Evolutionary conservation across 1,140 invertebrate genomes (phyloP), one percentile per base, ranked within the genome.

Genomic region (Neodiprion lecontei): DNA sequence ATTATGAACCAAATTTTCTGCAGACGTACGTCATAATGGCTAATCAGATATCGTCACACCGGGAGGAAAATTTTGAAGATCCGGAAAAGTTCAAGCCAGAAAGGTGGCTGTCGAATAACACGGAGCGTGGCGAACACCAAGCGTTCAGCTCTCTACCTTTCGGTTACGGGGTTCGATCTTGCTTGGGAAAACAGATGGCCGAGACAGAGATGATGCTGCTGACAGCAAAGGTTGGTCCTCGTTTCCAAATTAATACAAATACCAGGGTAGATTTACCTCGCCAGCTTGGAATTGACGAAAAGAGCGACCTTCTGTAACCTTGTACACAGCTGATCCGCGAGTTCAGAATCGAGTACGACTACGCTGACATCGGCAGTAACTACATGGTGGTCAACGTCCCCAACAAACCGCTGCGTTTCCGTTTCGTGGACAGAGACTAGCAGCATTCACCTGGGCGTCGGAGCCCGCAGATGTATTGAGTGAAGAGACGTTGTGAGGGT

Each of bases 1-100:
- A 14, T 65, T 65, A 65, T 21, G 17, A 65, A 14, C 17, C 3
- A 3, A 65, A 65, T 78, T 79, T 67, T 79, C 76, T 83, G 86
- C 89, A 95, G 88, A 95, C 94, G 0, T 90, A 93, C 17, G 88
- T 96, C 1, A 90, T 95, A 78, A 92, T 94, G 87, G 92, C 94
- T 7, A 93, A 91, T 40, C 91, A 92, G 86, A 90, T 94, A 53
- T 85, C 92, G 1, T 91, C 92, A 65, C 84, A 90, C 70, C 89
- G 92, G n/a, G 91, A 93, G 67, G 89, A 92, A 73, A 91, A 94
- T 80, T 95, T 91, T 84, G 93, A 93, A 69, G 91, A 94, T 78
- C 91, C 94, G 0, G 82, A 88, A 9, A 90, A 91, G 53, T 96
- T 93, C 80, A 83, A 89, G 68, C 95, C 95, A 10, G 94, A 93